Percentiles rank a stretch among this genome's conserved stretches.
These are phyloP conservation scores for Ethmia dodecea DNA, from an alignment of 2,888 invertebrate species.

Conservation along the genomic window DNA sequence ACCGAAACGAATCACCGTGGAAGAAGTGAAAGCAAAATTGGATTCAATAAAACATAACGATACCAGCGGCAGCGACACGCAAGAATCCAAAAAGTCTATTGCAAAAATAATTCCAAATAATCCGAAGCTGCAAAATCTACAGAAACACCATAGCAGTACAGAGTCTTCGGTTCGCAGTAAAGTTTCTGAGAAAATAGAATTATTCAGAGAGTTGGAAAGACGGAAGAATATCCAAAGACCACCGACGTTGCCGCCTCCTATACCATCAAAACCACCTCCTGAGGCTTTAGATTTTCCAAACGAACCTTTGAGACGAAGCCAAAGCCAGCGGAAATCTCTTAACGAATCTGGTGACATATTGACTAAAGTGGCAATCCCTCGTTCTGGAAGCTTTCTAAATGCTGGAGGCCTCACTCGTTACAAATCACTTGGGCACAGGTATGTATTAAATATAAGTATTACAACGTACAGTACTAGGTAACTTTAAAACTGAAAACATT, in stretches of 20 bases:
- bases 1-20: conserved; percentile 64
- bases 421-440: conserved; percentile 84
- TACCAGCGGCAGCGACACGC: conserved; percentile 68
- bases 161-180: conserved; percentile 69
- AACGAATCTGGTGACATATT: conserved; percentile 86
- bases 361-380: conserved; percentile 91
- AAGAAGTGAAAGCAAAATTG: conserved; percentile 78
- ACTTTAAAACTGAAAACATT: too few species aligned
- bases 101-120: conserved; percentile 36
- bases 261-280: conserved; percentile 55
- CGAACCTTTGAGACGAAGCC: conserved; percentile 62
- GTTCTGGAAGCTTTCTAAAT: conserved; percentile 91
- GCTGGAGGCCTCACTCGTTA: conserved; percentile 87
- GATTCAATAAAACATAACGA: conserved; percentile 65
- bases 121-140: conserved; percentile 36
- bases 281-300: conserved; percentile 44
- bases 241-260: conserved; percentile 66
- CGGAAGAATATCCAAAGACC: conserved; percentile 67
- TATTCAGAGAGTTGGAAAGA: conserved; percentile 67
- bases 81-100: conserved; percentile 66
- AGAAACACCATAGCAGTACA: conserved; percentile 43
- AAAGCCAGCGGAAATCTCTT: conserved; percentile 65
- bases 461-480: neutral
- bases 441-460: conserved; percentile 25
- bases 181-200: conserved; percentile 71